Base-by-base conservation (phyloP, 2,797 vertebrate species). In the Liparis tanakae region DNA sequence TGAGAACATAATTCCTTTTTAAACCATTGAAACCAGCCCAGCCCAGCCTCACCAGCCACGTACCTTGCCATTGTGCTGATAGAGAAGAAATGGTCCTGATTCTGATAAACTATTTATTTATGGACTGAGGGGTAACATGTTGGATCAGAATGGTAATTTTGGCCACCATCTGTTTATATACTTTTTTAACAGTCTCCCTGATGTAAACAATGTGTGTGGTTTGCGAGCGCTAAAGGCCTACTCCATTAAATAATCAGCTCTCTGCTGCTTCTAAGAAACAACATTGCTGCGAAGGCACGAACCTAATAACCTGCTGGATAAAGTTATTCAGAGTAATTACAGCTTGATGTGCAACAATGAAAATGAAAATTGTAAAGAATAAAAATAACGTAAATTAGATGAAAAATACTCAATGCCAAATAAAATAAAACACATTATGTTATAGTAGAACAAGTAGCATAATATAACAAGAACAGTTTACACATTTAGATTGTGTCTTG, bases 61-160 rank as follows among this genome's bases (percentile, higher is more conserved):
- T 63, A 41, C 54, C 6, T 57, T 57, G 41, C 72, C 65, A 79
- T 81, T 70, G 79, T 89, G 79, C 78, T 84, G 82, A 81, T 83
- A 73, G 63, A 82, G 78, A 62, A 76, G 81, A 80, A 87, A 85
- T 78, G 72, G 73, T 54, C 76, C 77, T 68, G 70, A 63, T 86
- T 63, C 74, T 86, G 84, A 83, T 84, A 81, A 85, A 81, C 73
- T 48, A 65, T 76, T 69, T 84, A 79, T 89, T 90, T 86, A 88
- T 81, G 78, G 79, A 70, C 71, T 76, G 57, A 72, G 71, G 73
- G 74, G 68, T 78, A 78, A 80, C 82, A 82, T 76, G 79, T 68
- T 83, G 76, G 76, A 75, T 72, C 80, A 70, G 71, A 82, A 74
- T 70, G 69, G 80, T 75, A 59, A 85, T 86, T 83, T 81, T 74